Percentiles rank a stretch among this genome's conserved stretches.
Evolutionary conservation across 2,797 vertebrate genomes (phyloP).

Genomic region (Sebastolobus alascanus): DNA sequence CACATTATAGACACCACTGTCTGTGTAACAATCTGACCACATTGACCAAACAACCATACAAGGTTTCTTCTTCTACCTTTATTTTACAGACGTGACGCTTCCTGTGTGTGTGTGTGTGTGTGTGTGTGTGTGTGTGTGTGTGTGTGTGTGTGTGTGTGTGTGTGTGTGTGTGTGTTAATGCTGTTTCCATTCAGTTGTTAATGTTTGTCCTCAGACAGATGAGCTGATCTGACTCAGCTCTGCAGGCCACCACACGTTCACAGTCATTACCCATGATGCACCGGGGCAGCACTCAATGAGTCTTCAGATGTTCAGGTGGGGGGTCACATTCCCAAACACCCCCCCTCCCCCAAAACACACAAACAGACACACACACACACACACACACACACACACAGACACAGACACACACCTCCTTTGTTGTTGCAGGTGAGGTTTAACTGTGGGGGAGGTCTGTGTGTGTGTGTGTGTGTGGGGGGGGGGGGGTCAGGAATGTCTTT

Average conservation of each 20-base stretch:
- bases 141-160: neutral
- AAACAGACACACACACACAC: constrained; percentile 11
- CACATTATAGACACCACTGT: too few species aligned
- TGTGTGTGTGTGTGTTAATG: neutral
- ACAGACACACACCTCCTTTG: constrained; percentile 32
- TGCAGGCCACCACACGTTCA: constrained; percentile 47
- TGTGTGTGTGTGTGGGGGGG: constrained; percentile 1
- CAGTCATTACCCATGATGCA: constrained; percentile 44
- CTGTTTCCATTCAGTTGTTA: constrained; percentile 30
- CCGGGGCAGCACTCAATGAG: constrained; percentile 1
- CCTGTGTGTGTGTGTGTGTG: too few species aligned
- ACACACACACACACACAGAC: too few species aligned
- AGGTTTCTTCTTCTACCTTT: too few species aligned
- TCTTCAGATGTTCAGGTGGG: constrained; percentile 61
- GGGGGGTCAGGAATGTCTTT: constrained; percentile 65
- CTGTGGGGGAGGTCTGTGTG: constrained; percentile 2
- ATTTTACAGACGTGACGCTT: too few species aligned
- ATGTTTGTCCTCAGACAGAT: constrained; percentile 27
- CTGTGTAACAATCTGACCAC: too few species aligned
- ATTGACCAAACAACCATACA: too few species aligned
- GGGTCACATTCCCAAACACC: constrained; percentile 29
- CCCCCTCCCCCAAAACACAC: neutral
- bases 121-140: neutral
- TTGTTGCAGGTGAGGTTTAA: constrained; percentile 46
- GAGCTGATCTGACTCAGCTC: neutral